Conservation (phyloP, 2,113 vertebrate genomes). For the Talpa occidentalis region DNA sequence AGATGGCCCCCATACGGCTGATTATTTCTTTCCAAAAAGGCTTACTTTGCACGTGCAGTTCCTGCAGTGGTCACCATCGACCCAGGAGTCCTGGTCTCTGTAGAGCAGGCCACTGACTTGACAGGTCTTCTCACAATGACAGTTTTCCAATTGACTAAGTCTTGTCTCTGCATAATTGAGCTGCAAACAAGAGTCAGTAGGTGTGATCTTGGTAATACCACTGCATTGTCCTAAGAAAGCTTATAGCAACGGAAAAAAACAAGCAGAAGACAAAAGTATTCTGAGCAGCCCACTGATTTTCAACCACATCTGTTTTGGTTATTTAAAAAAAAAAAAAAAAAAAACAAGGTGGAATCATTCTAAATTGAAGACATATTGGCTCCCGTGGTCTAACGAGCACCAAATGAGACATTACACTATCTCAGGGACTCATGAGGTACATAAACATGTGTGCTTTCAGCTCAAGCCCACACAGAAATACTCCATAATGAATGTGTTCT, state of each 20-base stretch:
- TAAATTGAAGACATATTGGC: slow-evolving; percentile 46
- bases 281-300: slow-evolving; percentile 18
- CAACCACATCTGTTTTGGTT: neutral
- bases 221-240: slow-evolving; percentile 53
- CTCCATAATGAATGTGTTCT: slow-evolving; percentile 35
- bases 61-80: slow-evolving; percentile 95
- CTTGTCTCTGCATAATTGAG: slow-evolving; percentile 97
- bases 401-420: slow-evolving; percentile 69
- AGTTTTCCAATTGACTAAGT: slow-evolving; percentile 96
- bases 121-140: slow-evolving; percentile 97
- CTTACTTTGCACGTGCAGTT: slow-evolving; percentile 96
- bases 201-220: slow-evolving; percentile 77
- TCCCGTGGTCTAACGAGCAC: slow-evolving; percentile 65
- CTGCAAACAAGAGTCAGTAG: slow-evolving; percentile 85
- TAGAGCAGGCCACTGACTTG: slow-evolving; percentile 92
- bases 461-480: slow-evolving; percentile 26
- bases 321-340: neutral
- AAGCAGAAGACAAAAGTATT: neutral
- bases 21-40: neutral
- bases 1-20: neutral
- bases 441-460: slow-evolving; percentile 12
- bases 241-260: neutral
- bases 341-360: slow-evolving; percentile 38
- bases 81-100: slow-evolving; percentile 95
- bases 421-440: neutral